phyloP scores from a whole-genome alignment of 2,113 vertebrate genomes.

The Mesitornis unicolor region DNA sequence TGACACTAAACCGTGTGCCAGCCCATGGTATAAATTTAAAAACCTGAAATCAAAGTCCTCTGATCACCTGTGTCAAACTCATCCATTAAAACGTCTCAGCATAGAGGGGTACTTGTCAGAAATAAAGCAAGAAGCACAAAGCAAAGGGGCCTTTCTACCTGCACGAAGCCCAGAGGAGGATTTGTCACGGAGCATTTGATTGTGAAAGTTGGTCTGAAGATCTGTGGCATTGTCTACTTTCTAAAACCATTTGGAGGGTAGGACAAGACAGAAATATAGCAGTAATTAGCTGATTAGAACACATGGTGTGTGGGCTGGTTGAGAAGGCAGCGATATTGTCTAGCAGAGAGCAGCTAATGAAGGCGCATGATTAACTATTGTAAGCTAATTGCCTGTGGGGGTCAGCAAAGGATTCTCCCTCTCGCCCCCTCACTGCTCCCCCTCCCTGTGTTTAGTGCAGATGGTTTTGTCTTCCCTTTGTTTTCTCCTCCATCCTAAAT shows the following conservation, averaged over 20 bases:
- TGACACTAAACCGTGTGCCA: not conserved
- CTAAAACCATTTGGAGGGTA: not conserved
- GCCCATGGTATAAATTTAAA: not conserved
- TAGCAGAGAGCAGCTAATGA: not conserved
- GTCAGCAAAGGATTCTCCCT: slow-evolving; percentile 2
- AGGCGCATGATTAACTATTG: not conserved
- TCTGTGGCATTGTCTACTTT: not conserved
- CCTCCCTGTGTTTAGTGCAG: not conserved
- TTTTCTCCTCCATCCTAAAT: not conserved
- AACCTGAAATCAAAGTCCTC: not conserved
- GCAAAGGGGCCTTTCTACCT: not conserved
- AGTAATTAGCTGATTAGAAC: slow-evolving; percentile 50
- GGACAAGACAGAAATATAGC: not conserved
- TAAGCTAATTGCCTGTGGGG: not conserved
- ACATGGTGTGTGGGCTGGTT: slow-evolving; percentile 47
- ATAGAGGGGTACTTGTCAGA: not conserved
- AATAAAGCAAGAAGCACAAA: not conserved
- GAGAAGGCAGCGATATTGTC: not conserved
- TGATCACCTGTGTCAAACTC: not conserved
- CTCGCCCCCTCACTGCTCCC: not conserved
- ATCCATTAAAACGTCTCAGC: not conserved
- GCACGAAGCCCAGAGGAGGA: not conserved
- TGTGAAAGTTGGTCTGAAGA: slow-evolving; percentile 10
- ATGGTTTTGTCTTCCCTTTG: not conserved
- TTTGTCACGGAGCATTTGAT: not conserved